These are phyloP conservation scores for Litoditis marina DNA, from an alignment of 2,888 invertebrate species.

Conservation along the genomic window DNA sequence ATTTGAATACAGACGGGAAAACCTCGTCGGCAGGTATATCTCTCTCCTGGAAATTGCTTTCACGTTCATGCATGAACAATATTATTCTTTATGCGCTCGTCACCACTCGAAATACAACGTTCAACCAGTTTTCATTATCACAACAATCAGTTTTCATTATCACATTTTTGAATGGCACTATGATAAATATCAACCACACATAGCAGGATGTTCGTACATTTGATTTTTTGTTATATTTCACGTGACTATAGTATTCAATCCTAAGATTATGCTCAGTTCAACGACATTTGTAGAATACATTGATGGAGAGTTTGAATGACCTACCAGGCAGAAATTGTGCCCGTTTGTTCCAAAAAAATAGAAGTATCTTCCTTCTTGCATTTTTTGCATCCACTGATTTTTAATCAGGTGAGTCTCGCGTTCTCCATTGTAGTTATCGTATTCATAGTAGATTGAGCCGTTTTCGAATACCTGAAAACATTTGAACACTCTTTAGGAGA, in stretches of 20 bases:
- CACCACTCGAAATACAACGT: not conserved
- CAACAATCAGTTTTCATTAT: not conserved
- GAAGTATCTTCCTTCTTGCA: conserved; percentile 5
- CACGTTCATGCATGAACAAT: not conserved
- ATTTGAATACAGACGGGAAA: conserved; percentile 11
- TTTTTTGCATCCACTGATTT: conserved; percentile 36
- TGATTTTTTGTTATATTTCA: not conserved
- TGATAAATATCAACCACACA: not conserved
- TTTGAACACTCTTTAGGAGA: no score
- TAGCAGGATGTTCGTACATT: no score
- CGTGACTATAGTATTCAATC: not conserved
- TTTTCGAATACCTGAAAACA: no score
- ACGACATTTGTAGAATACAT: not conserved
- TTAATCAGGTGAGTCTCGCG: no score
- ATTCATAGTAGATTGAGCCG: no score
- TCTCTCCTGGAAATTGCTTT: conserved; percentile 1
- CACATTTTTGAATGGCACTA: not conserved
- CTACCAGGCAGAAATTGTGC: conserved; percentile 13
- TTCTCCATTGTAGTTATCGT: no score
- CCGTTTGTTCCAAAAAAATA: conserved; percentile 3
- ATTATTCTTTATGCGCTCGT: not conserved
- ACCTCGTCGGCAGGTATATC: not conserved
- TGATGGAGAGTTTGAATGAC: not conserved
- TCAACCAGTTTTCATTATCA: not conserved
- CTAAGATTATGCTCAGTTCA: not conserved